Evolutionary conservation across 2,113 vertebrate species (phyloP).

Genomic region (Heptranchias perlo): DNA sequence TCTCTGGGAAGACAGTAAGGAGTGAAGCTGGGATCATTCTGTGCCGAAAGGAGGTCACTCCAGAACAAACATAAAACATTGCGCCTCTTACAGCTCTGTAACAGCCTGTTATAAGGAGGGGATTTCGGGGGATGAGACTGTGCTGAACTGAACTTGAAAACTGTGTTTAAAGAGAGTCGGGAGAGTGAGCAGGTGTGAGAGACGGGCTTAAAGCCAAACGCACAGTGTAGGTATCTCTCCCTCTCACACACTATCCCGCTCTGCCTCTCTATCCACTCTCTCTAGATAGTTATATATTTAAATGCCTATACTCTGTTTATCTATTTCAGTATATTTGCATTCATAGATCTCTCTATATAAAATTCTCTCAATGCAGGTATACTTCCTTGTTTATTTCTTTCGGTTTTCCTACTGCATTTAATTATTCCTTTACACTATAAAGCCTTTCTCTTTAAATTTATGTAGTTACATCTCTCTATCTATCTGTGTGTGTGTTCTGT

Average conservation of each 20-base stretch:
- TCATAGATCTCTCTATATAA: neutral
- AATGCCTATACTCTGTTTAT: no score
- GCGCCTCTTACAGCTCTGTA: no score
- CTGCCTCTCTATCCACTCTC: neutral
- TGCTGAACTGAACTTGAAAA: neutral
- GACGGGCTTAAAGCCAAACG: neutral
- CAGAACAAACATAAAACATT: neutral
- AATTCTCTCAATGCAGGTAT: neutral
- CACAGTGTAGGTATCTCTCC: neutral
- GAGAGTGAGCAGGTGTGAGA: neutral
- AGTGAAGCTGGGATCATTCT: neutral
- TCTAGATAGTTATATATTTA: neutral
- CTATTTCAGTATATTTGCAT: neutral
- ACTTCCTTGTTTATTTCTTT: neutral
- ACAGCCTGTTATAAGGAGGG: neutral
- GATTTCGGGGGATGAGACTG: neutral
- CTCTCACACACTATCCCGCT: neutral
- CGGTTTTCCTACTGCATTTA: neutral
- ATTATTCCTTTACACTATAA: neutral
- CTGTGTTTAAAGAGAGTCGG: neutral
- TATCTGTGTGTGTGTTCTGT: neutral
- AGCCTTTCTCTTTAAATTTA: neutral
- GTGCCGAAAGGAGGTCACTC: neutral
- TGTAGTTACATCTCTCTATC: neutral
- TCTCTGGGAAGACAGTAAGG: neutral